Base-by-base conservation (phyloP, 2,888 invertebrate genomes). In the Drepana falcataria region DNA sequence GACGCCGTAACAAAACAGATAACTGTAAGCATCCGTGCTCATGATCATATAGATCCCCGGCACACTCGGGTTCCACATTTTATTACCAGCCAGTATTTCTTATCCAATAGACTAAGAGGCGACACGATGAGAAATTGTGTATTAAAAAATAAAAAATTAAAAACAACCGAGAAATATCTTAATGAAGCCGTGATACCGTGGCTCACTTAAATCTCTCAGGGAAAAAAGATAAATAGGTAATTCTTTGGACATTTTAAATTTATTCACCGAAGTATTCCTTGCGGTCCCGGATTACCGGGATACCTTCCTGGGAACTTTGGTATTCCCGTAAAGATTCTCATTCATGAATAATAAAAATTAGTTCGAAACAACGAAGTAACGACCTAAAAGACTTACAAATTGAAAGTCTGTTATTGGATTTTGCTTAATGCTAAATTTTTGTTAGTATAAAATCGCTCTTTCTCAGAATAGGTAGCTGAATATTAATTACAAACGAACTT, bases 291-390 rank as follows among this genome's bases (percentile, higher is more conserved):
- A 79, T 82, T 77, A 77, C 64, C 63, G 44, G 44, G 6, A 44
- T 65, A 34, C 58, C 57, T 44, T 44, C 6, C 58, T 56, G 56
- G 59, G 61, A 69, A 75, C 66, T 73, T 71, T 53, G 61, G 66
- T 64, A 66, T 63, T 64, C 69, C 58, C 60, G 53, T 59, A 69
- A 74, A 75, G 77, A 79, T 75, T 74, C 65, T 74, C 64, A 64
- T 75, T 63, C 66, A 72, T 77, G 79, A 82, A 83, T 83, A 81
- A 80, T 79, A 75, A 75, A 74, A 79, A 75, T 68, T 68, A 66
- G 68, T 63, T 55, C 58, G 51, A 52, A 53, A 55, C 44, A 53
- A 56, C 57, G 56, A 52, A 47, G 55, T 49, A 35, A 47, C 54
- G 52, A 47, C 54, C 33, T 35, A 54, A 47, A 54, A 40, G 40